Base-by-base conservation (phyloP, 2,888 invertebrate genomes). In the Clunio marinus region DNA sequence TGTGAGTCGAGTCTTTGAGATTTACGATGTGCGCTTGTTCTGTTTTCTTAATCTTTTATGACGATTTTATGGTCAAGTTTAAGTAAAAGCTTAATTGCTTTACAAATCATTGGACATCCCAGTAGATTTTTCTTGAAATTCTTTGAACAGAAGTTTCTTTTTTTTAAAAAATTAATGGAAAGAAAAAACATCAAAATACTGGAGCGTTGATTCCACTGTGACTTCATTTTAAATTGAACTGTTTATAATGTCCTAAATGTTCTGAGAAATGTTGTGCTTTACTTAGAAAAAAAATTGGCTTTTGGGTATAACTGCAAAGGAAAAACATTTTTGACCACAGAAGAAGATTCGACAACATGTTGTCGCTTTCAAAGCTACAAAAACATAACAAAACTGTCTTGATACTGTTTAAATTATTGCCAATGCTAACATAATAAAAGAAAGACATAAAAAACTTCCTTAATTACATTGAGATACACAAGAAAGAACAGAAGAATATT, bases 341-440 rank as follows among this genome's bases (percentile, higher is more conserved):
- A 46, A 46, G 46, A 46, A 10, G 17, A 32, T 32, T 32, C 5
- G 8, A 45, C 15, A 46, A 32, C n/a, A 32, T 8, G 35, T 32
- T 32, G 7, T 32, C 35, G 35, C n/a, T 32, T 32, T 32, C 35
- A 46, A 35, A 35, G n/a, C 13, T 8, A 13, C 46, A 15, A 15
- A 46, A 46, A 35, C 5, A n/a, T 13, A 8, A n/a, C 8, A 35
- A 46, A 46, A 15, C 8, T 46, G 46, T 46, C n/a, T 46, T 46
- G 46, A 46, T 46, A 15, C 8, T 46, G 46, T 20, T 46, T 46
- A 46, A 46, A 46, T 46, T 46, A 46, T 46, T 46, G 46, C 46
- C 46, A 15, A 13, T n/a, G 17, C 46, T 5, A 5, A 46, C 10
- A 46, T 46, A n/a, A 46, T 20, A 46, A 46, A 46, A 46, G 8